phyloP scores from a whole-genome alignment of 2,888 invertebrate species.

The Dendrolimus houi region DNA sequence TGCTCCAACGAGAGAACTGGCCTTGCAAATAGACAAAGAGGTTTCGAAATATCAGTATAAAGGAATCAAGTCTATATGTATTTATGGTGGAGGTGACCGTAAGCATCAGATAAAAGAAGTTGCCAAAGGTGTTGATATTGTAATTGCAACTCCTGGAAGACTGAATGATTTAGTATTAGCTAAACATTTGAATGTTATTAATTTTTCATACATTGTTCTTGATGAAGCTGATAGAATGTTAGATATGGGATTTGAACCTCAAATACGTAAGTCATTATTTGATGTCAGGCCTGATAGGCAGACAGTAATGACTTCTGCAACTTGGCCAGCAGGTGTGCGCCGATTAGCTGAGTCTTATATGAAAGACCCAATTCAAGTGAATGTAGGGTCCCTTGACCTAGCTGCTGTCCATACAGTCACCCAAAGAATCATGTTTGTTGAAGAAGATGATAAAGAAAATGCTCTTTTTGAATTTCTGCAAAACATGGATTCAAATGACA shows the following conservation, averaged over 20 bases:
- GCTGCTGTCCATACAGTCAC: conserved; percentile 92
- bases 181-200: conserved; percentile 82
- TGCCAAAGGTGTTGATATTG: conserved; percentile 90
- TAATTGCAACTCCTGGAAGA: conserved; percentile 96
- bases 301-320: conserved; percentile 98
- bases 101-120: conserved; percentile 85
- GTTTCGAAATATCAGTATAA: conserved; percentile 91
- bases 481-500: conserved; percentile 84
- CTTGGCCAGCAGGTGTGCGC: conserved; percentile 94
- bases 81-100: conserved; percentile 94
- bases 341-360: conserved; percentile 91
- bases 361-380: conserved; percentile 92
- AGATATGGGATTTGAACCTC: conserved; percentile 92
- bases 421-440: conserved; percentile 85
- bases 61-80: conserved; percentile 91
- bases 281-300: conserved; percentile 92
- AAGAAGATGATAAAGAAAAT: conserved; percentile 81
- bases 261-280: conserved; percentile 88
- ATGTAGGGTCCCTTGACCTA: conserved; percentile 91
- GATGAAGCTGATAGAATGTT: conserved; percentile 96
- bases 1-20: conserved; percentile 95
- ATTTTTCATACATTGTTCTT: conserved; percentile 91
- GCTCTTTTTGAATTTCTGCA: conserved; percentile 81
- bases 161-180: conserved; percentile 91
- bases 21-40: conserved; percentile 94